phyloP scores from a whole-genome alignment of 1,140 invertebrate genomes.

The Sarcophaga bullata region DNA sequence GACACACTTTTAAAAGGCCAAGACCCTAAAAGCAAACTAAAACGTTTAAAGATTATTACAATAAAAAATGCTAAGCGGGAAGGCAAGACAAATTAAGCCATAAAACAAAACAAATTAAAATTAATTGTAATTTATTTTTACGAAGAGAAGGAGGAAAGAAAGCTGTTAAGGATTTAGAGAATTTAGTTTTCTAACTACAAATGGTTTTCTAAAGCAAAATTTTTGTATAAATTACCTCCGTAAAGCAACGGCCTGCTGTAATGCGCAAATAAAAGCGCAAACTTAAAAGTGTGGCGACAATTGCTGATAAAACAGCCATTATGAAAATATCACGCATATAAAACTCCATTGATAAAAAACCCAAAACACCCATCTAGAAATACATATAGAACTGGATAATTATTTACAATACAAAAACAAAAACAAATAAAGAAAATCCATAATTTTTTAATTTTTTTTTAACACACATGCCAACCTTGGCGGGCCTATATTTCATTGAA shows the following conservation, averaged over 20 bases:
- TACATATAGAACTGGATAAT: conserved; percentile 5
- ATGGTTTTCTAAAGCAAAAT: too few relatives aligned
- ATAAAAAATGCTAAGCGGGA: neutral
- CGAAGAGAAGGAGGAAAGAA: too few relatives aligned
- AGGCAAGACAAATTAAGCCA: neutral
- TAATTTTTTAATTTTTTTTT: neutral
- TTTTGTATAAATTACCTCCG: conserved; percentile 53
- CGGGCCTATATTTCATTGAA: neutral
- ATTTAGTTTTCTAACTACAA: too few relatives aligned
- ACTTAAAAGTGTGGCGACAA: conserved; percentile 60
- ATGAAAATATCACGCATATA: conserved; percentile 58
- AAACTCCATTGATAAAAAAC: conserved; percentile 58
- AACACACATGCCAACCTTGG: neutral
- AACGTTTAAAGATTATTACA: neutral
- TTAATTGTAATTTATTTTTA: too few relatives aligned
- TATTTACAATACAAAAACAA: conserved; percentile 2
- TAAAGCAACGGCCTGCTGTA: conserved; percentile 61
- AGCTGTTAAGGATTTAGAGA: too few relatives aligned
- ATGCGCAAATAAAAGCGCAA: conserved; percentile 64
- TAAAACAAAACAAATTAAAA: neutral
- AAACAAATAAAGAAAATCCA: neutral
- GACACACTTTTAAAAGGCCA: too few relatives aligned
- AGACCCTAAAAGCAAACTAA: too few relatives aligned
- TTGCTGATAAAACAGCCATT: conserved; percentile 54
- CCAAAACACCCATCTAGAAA: conserved; percentile 61